Evolutionary conservation across 2,113 vertebrate genomes (phyloP), one percentile per base, ranked within the genome.

Genomic region (Ophiodon elongatus): DNA sequence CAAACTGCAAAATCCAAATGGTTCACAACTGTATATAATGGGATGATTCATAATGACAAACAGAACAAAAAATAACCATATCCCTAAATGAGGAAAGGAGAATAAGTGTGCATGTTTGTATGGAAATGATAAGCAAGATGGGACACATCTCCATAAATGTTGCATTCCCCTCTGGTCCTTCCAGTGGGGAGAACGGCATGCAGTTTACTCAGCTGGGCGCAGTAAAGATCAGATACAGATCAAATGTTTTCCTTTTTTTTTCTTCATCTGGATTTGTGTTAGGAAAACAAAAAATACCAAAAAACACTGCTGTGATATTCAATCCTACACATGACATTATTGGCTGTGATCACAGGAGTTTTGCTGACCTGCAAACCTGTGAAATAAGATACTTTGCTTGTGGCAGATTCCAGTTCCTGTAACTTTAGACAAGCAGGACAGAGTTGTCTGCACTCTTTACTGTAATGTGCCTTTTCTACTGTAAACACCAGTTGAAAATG

Each of bases 371-470:
- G 67, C 43, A 85, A 83, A 80, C 39, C 73, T 75, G 45, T 63
- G 83, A 81, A 59, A 84, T 69, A 11, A n/a, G 76, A 80, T 76
- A 83, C 76, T 69, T 79, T 66, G 75, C 67, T 66, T 9, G 50
- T 10, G 68, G 79, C 79, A 65, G 60, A 82, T 67, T 67, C 35
- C 33, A 76, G 31, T 76, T 85, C 60, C 83, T 76, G 80, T 85
- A 80, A 76, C 31, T 66, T 66, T 15, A 76, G 37, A 63, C 50
- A 62, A 54, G 33, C 52, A 10, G 27, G 67, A 67, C 76, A 29
- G 56, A 73, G 65, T 54, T 71, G 1, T 71, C 63, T 70, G 68
- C 67, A 35, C 21, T 35, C 27, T 68, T 84, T 72, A 75, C 59
- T 70, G 72, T 41, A 70, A 60, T 65, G 29, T 29, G 1, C 57